Evolutionary conservation across 2,797 vertebrate species (phyloP), one percentile per base, ranked within the genome.

Genomic region (Phoebastria nigripes): DNA sequence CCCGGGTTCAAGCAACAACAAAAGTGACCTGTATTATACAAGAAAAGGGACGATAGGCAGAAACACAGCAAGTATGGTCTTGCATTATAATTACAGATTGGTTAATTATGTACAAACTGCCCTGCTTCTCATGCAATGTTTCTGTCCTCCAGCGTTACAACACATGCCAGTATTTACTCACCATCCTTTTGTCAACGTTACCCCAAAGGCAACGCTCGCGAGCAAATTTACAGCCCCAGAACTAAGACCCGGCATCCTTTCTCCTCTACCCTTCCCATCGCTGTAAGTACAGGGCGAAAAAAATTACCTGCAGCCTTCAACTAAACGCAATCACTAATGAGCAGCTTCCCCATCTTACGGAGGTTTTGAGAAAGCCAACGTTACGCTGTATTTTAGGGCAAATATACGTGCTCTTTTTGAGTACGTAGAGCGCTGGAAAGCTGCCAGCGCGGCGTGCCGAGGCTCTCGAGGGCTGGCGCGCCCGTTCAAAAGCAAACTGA

Each of bases 281-380:
- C 59, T 14, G 0, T 3, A 22, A 55, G 46, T 4, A 11, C n/a
- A 18, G 47, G 52, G 49, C 13, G 39, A 8, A 15, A 24, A 46
- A 22, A 37, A 35, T 26, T 4, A 33, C 44, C 69, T 7, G 39
- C 44, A 22, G 63, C 63, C 76, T 61, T 8, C 11, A 12, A 6
- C 15, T 10, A 15, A 67, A 22, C 4, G 2, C 1, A 0, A 4
- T 4, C 11, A 0, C 12, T 11, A 19, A 39, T 0, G 11, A 51
- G 55, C n/a, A 6, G 8, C 51, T 33, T 15, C 78, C 20, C 52
- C 29, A 4, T 6, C 65, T 31, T 2, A 17, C 0, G 18, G 56
- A 11, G 31, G 11, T 39, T n/a, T 37, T 15, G 51, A 52, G 44
- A 65, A 51, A 25, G 31, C 31, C 39, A 13, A 11, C 0, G 1